Percentiles rank a stretch among this genome's conserved stretches.
Conservation (phyloP, 2,797 vertebrate genomes). For the Eidolon dupreanum region DNA sequence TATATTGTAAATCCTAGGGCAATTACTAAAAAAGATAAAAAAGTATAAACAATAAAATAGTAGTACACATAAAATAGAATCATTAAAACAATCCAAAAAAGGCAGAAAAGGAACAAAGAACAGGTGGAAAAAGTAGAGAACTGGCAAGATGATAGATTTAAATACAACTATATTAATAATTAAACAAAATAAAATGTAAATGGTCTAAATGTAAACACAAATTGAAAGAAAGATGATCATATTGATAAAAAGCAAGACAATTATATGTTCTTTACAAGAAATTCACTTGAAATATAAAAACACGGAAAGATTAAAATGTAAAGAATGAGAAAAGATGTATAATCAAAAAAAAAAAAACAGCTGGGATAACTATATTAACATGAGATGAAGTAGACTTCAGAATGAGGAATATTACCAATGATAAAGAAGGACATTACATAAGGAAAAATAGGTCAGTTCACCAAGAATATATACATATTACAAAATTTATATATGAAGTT, state of each 20-base stretch:
- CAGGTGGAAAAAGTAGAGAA: background rate
- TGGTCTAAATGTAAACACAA: background rate
- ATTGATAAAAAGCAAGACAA: background rate
- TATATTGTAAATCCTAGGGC: background rate
- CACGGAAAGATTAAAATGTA: background rate
- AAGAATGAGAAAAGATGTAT: background rate
- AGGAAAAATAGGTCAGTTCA: background rate
- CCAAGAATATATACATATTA: background rate
- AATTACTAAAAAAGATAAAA: background rate
- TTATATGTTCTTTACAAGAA: background rate
- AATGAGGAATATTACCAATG: background rate
- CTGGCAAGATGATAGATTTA: background rate
- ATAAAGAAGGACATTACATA: background rate
- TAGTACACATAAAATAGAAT: background rate
- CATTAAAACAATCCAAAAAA: constrained; percentile 14
- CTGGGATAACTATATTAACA: background rate
- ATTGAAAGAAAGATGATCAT: background rate
- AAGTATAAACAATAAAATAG: background rate
- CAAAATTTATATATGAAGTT: background rate
- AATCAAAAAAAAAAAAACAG: background rate
- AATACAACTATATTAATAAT: background rate
- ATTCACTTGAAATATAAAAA: background rate
- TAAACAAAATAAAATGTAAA: background rate
- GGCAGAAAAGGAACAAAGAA: background rate
- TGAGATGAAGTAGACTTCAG: background rate